phyloP scores from a whole-genome alignment of 1,140 invertebrate species.

The Drosophila sechellia region DNA sequence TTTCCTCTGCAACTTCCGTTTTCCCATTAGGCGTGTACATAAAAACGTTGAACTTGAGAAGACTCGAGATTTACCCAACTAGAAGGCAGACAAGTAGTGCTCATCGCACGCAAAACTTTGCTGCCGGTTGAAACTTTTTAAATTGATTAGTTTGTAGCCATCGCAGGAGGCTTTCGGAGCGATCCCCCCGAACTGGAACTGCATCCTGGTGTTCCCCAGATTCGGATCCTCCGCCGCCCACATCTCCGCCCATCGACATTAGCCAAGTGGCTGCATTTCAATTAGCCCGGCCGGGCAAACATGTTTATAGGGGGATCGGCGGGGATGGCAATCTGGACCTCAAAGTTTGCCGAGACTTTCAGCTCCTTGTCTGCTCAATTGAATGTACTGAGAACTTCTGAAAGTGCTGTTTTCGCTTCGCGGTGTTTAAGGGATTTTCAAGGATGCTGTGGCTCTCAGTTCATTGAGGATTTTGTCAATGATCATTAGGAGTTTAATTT shows the following conservation, averaged over 20 bases:
- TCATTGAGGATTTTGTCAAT: background rate
- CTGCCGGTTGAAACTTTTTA: slow-evolving; percentile 67
- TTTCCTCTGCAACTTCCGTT: slow-evolving; percentile 63
- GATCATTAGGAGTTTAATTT: no score
- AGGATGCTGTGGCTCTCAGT: background rate
- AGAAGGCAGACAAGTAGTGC: slow-evolving; percentile 58
- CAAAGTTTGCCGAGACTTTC: slow-evolving; percentile 38
- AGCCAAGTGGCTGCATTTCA: slow-evolving; percentile 68
- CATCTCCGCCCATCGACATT: slow-evolving; percentile 18
- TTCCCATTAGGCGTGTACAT: slow-evolving; percentile 71
- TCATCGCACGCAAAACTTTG: slow-evolving; percentile 59
- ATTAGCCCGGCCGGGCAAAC: slow-evolving; percentile 52
- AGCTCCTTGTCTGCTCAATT: slow-evolving; percentile 48
- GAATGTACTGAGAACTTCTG: slow-evolving; percentile 25
- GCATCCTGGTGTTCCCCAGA: background rate
- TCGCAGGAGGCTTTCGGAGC: slow-evolving; percentile 9
- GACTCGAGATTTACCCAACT: slow-evolving; percentile 65
- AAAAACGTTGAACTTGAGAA: slow-evolving; percentile 51
- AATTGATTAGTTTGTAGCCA: slow-evolving; percentile 77
- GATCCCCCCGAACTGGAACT: slow-evolving; percentile 10
- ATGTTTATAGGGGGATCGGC: slow-evolving; percentile 30
- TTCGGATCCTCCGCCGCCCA: background rate
- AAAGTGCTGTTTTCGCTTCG: slow-evolving; percentile 26
- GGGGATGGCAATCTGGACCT: slow-evolving; percentile 3
- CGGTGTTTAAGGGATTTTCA: slow-evolving; percentile 3